Conservation (phyloP, 1,140 invertebrate genomes). For the Pseudomyrmex pallidus region DNA sequence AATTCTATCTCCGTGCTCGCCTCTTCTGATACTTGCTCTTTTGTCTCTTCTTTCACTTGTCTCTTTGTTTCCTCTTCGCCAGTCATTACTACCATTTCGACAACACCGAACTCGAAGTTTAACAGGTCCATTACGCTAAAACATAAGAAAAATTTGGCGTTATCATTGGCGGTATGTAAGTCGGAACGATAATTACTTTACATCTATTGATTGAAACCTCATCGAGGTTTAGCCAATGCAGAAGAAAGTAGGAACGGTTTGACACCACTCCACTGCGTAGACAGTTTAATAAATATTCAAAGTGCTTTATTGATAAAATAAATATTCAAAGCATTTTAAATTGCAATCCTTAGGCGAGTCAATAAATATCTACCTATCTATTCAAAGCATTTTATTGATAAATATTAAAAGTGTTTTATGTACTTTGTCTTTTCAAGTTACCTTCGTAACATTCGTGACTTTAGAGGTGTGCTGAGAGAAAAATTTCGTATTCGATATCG, state of each 20-base stretch:
- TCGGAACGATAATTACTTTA: neutral
- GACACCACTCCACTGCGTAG: neutral
- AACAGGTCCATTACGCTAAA: conserved; percentile 70
- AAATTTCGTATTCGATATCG: conserved; percentile 13
- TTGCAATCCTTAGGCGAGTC: no score
- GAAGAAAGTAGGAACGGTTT: no score
- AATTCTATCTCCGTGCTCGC: neutral
- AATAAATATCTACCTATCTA: no score
- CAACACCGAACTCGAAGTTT: conserved; percentile 52
- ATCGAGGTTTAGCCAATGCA: no score
- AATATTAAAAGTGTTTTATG: neutral
- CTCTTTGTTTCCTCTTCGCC: no score
- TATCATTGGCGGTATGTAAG: conserved; percentile 13
- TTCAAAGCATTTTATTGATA: neutral
- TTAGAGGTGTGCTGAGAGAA: conserved; percentile 18
- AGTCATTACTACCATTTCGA: no score
- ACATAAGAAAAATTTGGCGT: conserved; percentile 61
- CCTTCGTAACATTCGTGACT: conserved; percentile 34
- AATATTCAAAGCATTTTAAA: no score
- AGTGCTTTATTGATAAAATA: neutral
- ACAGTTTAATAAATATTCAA: neutral
- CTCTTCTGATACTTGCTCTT: neutral
- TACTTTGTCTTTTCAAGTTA: conserved; percentile 6
- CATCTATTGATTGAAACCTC: no score
- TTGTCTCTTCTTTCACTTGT: neutral